Base-by-base conservation (phyloP, 1,140 invertebrate species). In the Leptonema lineaticorne region DNA sequence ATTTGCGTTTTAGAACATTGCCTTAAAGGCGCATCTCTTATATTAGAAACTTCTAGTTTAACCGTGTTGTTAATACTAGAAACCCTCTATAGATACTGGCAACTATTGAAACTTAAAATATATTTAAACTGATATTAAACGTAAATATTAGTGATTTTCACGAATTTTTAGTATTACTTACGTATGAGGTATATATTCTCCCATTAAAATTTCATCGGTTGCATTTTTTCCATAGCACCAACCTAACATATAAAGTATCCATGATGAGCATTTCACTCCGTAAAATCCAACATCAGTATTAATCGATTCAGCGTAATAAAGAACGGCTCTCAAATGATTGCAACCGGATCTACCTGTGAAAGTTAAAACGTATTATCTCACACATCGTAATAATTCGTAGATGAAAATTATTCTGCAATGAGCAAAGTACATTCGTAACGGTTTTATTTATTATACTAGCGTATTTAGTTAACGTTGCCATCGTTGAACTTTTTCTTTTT, bases 241-340 rank as follows among this genome's bases (percentile, higher is more conserved):
- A 0, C 87, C 86, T 1, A 89, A 67, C 1, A 91, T 75, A 70
- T 90, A 88, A 0, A 81, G 70, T 0, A 89, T 74, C 79, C 87
- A 89, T 8, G 85, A 86, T 22, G 79, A 74, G 74, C 91, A 93
- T 0, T 84, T 84, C 75, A 84, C 89, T 0, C 86, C 89, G 79
- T 87, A 90, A 75, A 94, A 94, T 0, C 92, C 92, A 0, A 79
- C 46, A 7, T 82, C 70, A 0, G 84, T 81, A 50, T 83, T 87
- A 26, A 94, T 89, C 0, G 91, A 92, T 75, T 93, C 91, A 0
- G 87, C 87, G 71, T 86, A 94, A 68, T 90, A 91, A 4, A 78
- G 71, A 0, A 87, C 85, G 0, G 90, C 86, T 67, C 90, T 78
- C 27, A 85, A 83, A 73, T 92, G 90, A 71, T 87, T 86, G 72